Base-by-base conservation (phyloP, 1,140 invertebrate species). In the Pseudomyrmex cubaensis region DNA sequence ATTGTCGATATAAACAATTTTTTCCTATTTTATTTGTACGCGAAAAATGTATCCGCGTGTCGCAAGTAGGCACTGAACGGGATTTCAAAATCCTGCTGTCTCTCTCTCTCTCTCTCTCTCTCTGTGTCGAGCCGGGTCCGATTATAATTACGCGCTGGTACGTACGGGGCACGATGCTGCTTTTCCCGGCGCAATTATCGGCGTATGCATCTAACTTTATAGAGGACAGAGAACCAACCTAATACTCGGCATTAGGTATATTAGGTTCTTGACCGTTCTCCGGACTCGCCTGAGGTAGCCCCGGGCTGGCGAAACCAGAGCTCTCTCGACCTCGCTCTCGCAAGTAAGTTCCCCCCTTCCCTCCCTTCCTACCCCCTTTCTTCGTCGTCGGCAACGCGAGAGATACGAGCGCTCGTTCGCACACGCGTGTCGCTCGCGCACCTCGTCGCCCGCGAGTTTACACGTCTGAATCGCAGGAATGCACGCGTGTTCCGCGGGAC, bases 251-350 rank as follows among this genome's bases (percentile, higher is more conserved):
- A 85, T 89, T 85, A 89, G 86, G 84, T 76, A 72, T 85, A 87
- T 88, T 88, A 84, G 82, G 88, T 88, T 89, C 87, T 88, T 89
- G 88, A 89, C 80, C 84, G 84, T 88, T 86, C 84, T 67, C 66
- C 63, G 70, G 84, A 85, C 74, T 82, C 59, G 59, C 59, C 56
- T 57, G 63, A 44, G 67, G 84, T 88, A 87, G 83, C 87, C 86
- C 83, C 74, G 69, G 87, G 86, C 87, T 84, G 84, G 87, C 87
- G 87, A 89, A 89, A 89, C 87, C 87, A 89, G 87, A 89, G 87
- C 84, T 87, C 86, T 85, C 87, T 80, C 64, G 62, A 50, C 66
- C 66, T 70, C 59, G 69, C 61, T 20, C 72, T 74, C 67, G 57
- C 35, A 35, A 7, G 35, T 35, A 35, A 35, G 35, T 35, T 67